Base-by-base conservation (phyloP, 2,888 invertebrate genomes). In the Zele albiditarsus region DNA sequence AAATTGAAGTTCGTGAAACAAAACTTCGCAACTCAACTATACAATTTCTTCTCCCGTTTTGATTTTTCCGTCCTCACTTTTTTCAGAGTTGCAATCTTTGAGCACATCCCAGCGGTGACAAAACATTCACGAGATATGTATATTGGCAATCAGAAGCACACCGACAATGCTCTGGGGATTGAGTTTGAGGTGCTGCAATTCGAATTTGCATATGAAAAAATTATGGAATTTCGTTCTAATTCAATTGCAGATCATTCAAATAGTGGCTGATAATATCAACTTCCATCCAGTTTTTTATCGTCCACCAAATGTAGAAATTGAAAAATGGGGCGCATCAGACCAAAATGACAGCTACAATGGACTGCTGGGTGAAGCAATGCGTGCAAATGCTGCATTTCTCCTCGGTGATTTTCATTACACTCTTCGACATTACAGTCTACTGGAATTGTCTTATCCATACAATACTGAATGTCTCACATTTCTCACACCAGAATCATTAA, bases 401-500 rank as follows among this genome's bases (percentile, higher is more conserved):
- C 89, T 96, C 16, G 96, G 95, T 0, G 95, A 96, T 89, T 90
- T 96, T 31, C 93, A 96, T 86, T 93, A 95, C 79, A 95, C 93
- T 0, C 92, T 93, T 0, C 92, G 93, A 82, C 92, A 95, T 81
- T 86, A 94, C 65, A 91, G 92, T 66, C 88, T 94, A 62, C 92
- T 95, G 82, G 96, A 96, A 86, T 89, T 96, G 53, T 94, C 94
- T 71, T 91, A 92, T 65, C 95, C 96, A 0, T 96, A 96, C 79
- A 94, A 93, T n/a, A 93, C 94, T 0, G 95, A 96, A 85, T 96
- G 96, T 84, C 91, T 96, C 82, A 96, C 96, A 0, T 96, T 96
- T 84, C 87, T 96, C 23, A 96, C 96, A 0, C 96, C 96, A 0
- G 96, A 96, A 89, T 93, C 95, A 0, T 90, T 94, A 23, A 93